Evolutionary conservation across 2,113 vertebrate species (phyloP), one percentile per base, ranked within the genome.

Genomic region (Oxyura jamaicensis): DNA sequence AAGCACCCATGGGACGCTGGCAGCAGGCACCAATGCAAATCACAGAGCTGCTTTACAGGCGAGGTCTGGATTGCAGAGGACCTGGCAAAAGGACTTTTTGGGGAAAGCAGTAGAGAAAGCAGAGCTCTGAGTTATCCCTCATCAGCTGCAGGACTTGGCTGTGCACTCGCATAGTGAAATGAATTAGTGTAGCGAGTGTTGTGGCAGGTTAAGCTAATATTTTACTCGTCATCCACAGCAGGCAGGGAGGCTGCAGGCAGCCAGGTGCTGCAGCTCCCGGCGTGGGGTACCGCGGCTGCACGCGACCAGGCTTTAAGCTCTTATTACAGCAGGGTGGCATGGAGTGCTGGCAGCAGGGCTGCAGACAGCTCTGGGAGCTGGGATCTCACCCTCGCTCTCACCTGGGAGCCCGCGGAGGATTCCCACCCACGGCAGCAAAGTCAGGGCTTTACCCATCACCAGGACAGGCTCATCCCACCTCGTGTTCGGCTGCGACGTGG

Each of bases 401-500:
- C 29, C 60, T 74, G 33, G 39, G 58, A 67, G 50, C 4, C 76
- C 19, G 11, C 2, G 20, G 53, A 77, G 16, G 33, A 20, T 52
- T 81, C 33, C 25, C 73, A 60, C 6, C 2, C 1, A 2, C 22
- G 41, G 1, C 79, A 77, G 29, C 60, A 77, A 36, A 69, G 52
- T 7, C 23, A 5, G 63, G 58, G n/a, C 41, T 90, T 82, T 18
- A 9, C 14, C 14, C 41, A 17, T 15, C 6, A 5, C 25, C n/a
- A 55, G 56, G 62, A 46, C 66, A 10, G 25, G 33, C 41, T 59
- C 58, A n/a, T 41, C 72, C 28, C 42, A n/a, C 39, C 36, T 23
- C 10, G 19, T 0, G 0, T 5, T 15, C 26, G 58, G 75, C 26
- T 8, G 3, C 36, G 5, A 58, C 0, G 8, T 39, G 72, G 83